phyloP scores from a whole-genome alignment of 2,797 vertebrate species.

The Allobates femoralis region DNA sequence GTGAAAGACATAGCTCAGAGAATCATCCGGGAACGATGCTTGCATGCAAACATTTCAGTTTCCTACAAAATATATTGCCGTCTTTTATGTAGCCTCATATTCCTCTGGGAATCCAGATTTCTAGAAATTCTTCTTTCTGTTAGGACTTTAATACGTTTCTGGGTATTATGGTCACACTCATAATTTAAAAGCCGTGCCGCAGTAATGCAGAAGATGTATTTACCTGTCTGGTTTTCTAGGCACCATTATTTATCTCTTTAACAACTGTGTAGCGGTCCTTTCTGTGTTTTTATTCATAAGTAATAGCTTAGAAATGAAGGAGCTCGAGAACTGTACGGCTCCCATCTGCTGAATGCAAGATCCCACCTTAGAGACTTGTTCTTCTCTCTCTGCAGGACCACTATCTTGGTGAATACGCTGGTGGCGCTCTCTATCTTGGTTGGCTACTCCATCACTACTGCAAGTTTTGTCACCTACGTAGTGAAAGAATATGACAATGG shows the following conservation, averaged over 20 bases:
- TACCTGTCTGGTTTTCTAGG: constrained; percentile 52
- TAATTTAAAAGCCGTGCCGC: constrained; percentile 57
- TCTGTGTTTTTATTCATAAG: constrained; percentile 65
- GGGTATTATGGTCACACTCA: constrained; percentile 31
- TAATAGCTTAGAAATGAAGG: constrained; percentile 62
- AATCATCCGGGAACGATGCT: not conserved
- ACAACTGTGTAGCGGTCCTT: constrained; percentile 25
- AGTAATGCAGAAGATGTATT: constrained; percentile 51
- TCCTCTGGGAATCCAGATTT: constrained; percentile 49
- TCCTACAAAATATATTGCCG: constrained; percentile 35
- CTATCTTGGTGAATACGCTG: constrained; percentile 86
- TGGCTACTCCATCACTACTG: constrained; percentile 91
- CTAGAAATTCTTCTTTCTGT: constrained; percentile 20
- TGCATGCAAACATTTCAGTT: not conserved
- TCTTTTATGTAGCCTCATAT: constrained; percentile 35
- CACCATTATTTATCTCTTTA: constrained; percentile 60
- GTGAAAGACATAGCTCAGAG: constrained; percentile 25
- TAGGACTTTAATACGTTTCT: constrained; percentile 31
- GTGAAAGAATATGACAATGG: constrained; percentile 91
- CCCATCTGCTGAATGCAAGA: constrained; percentile 35
- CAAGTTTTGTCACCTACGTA: constrained; percentile 92
- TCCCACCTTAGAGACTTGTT: constrained; percentile 43
- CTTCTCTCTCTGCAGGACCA: constrained; percentile 75
- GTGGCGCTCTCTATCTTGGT: constrained; percentile 89
- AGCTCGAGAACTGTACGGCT: constrained; percentile 39